Percentiles rank a stretch among this genome's conserved stretches.
These are phyloP conservation scores for Montipora capitata DNA, from an alignment of 92 coral and sea anemone genomes.

Conservation along the genomic window DNA sequence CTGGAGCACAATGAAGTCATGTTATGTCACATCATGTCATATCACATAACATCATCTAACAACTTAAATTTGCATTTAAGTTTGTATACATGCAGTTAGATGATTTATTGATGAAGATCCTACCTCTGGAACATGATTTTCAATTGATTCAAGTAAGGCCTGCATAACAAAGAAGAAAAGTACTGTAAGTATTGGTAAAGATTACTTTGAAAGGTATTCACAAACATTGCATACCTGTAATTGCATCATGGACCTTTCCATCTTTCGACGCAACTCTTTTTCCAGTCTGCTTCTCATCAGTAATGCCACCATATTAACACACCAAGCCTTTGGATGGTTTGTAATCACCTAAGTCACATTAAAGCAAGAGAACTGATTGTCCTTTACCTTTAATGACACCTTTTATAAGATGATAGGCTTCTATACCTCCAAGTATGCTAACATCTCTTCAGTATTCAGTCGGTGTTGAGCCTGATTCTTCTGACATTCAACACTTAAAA, in stretches of 20 bases:
- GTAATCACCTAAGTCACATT: constrained; percentile 72
- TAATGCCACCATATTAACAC: constrained; percentile 83
- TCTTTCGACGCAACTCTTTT: constrained; percentile 81
- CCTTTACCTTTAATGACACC: no score
- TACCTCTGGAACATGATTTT: constrained; percentile 67
- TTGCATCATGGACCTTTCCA: constrained; percentile 98
- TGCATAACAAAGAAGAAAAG: background rate
- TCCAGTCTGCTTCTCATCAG: constrained; percentile 92
- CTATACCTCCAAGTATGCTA: constrained; percentile 86
- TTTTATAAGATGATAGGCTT: background rate
- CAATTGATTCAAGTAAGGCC: constrained; percentile 72
- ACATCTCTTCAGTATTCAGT: constrained; percentile 88
- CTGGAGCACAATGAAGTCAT: no score
- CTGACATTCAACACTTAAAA: constrained; percentile 81
- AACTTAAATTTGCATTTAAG: no score
- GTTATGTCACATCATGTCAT: no score
- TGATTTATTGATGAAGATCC: no score
- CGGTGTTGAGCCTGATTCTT: constrained; percentile 89
- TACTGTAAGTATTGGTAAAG: no score
- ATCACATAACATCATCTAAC: no score
- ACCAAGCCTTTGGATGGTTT: constrained; percentile 86
- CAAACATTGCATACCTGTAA: constrained; percentile 74
- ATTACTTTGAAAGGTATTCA: no score
- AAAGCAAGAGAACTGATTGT: background rate
- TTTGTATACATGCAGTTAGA: no score